Base-by-base conservation (phyloP, 2,113 vertebrate genomes). In the Tragelaphus scriptus region DNA sequence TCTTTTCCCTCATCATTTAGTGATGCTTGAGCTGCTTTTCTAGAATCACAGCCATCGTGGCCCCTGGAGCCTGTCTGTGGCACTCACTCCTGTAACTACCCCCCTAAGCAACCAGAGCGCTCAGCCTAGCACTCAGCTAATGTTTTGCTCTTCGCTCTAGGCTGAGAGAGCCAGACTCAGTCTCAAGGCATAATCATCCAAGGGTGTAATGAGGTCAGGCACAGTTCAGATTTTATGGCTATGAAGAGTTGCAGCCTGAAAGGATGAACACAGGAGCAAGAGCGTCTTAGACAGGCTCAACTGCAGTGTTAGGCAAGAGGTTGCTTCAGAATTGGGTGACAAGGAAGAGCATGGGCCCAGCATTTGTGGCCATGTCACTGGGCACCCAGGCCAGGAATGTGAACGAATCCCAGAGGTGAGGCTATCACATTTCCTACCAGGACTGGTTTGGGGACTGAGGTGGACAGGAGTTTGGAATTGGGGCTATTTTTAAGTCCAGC, bases 301-400 rank as follows among this genome's bases (percentile, higher is more conserved):
- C 28, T 47, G 1, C 5, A 25, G 28, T 5, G 32, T 23, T 53
- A 40, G n/a, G 79, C 25, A 28, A 59, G 32, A 59, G n/a, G 32
- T 0, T 21, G 30, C 40, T 26, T n/a, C 28, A 58, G 51, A 49
- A n/a, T 0, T 49, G n/a, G 28, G 21, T 0, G 3, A n/a, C 7
- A 3, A 53, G 49, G 23, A 80, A 47, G 44, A 21, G 6, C 19
- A 10, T 3, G 26, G 55, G 65, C 11, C 13, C 19, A 36, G 16
- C 3, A 1, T 68, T 32, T 32, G 32, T 71, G 80, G 53, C 49
- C 51, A 9, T 3, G 21, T 81, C 53, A 13, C 71, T 68, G n/a
- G 80, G 40, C 32, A 53, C 25, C 7, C 3, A 6, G 49, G 21
- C 59, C 40, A 30, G n/a, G 23, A 40, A 7, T 63, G 55, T 32